phyloP scores from a whole-genome alignment of 2,113 vertebrate species.

The Haplotaxodon microlepis region DNA sequence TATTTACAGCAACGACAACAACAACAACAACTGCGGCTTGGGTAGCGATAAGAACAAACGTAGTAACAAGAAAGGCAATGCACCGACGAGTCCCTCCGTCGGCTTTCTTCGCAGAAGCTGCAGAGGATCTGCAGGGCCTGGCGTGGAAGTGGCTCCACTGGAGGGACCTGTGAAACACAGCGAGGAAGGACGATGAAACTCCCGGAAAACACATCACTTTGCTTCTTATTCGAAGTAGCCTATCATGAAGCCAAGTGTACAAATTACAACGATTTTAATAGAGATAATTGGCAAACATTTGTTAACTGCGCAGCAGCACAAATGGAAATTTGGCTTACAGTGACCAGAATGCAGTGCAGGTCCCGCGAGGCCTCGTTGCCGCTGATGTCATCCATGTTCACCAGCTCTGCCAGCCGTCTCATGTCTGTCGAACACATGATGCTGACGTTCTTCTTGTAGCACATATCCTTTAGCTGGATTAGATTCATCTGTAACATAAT shows the following conservation, averaged over 20 bases:
- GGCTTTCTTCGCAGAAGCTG: constrained; percentile 84
- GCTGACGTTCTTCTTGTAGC: constrained; percentile 88
- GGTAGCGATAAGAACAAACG: not conserved
- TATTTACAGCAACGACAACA: not conserved
- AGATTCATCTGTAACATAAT: constrained; percentile 91
- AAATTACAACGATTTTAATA: not conserved
- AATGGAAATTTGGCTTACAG: constrained; percentile 66
- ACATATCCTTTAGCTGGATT: constrained; percentile 90
- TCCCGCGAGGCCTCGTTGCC: constrained; percentile 76
- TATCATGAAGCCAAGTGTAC: not conserved
- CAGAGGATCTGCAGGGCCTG: constrained; percentile 77
- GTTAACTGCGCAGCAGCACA: not conserved
- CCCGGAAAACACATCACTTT: not conserved
- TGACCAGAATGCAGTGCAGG: constrained; percentile 89
- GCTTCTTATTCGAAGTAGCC: not conserved
- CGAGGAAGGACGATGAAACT: not conserved
- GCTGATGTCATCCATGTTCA: constrained; percentile 53
- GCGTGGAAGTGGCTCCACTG: constrained; percentile 78
- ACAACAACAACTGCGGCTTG: not conserved
- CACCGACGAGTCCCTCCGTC: constrained; percentile 86
- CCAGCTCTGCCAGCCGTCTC: constrained; percentile 72
- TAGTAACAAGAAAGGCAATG: constrained; percentile 57
- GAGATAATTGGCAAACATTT: not conserved
- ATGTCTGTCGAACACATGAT: constrained; percentile 82
- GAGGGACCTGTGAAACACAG: constrained; percentile 68